Evolutionary conservation across 1,140 invertebrate species (phyloP).

Genomic region (Phymorhynchus buccinoides): DNA sequence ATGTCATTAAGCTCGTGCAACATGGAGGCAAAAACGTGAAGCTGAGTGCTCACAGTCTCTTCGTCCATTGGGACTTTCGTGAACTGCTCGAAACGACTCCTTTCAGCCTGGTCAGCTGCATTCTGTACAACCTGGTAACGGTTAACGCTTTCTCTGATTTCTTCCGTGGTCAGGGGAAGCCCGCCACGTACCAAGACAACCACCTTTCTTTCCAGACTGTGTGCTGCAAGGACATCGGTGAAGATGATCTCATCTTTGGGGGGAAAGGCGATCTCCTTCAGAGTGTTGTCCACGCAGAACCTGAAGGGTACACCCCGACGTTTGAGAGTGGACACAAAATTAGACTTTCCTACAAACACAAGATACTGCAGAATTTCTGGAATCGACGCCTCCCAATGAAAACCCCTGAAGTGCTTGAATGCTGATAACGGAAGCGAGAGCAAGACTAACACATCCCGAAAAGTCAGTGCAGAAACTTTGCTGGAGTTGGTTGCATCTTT

Average conservation of each 20-base stretch:
- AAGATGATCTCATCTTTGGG: neutral
- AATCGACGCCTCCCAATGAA: no score
- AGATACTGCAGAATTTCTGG: no score
- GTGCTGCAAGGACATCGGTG: neutral
- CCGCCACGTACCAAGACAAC: slow-evolving; percentile 19
- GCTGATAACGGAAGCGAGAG: neutral
- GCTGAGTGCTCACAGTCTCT: neutral
- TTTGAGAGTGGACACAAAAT: neutral
- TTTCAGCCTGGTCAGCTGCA: no score
- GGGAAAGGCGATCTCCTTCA: slow-evolving; percentile 13
- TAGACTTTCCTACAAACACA: neutral
- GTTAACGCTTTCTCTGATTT: neutral
- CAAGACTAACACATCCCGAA: slow-evolving; percentile 14
- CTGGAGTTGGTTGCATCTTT: neutral
- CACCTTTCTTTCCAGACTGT: slow-evolving; percentile 30
- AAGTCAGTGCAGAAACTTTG: neutral
- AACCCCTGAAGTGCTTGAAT: neutral
- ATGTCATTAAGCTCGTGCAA: neutral
- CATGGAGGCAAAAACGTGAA: neutral
- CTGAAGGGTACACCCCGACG: neutral
- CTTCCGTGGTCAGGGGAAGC: neutral
- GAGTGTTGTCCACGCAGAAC: neutral
- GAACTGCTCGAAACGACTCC: neutral
- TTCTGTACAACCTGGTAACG: neutral
- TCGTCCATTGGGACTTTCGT: neutral